Evolutionary conservation across 2,797 vertebrate species (phyloP).

Genomic region (Spinus olivaceus): DNA sequence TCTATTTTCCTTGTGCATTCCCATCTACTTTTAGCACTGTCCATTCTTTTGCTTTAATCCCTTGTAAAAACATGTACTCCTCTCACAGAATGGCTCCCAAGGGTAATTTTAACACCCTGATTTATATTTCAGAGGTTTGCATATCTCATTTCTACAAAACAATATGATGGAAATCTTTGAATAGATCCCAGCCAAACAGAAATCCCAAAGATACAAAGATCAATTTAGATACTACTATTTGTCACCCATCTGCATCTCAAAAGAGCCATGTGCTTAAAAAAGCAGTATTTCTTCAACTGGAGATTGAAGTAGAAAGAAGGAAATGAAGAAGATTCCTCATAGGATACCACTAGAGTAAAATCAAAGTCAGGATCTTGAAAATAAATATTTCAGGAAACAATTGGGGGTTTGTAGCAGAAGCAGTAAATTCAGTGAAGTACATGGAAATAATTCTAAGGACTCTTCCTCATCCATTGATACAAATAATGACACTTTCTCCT

Average conservation of each 20-base stretch:
- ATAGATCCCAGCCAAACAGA: constrained; percentile 21
- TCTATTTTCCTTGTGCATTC: not conserved
- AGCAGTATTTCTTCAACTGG: constrained; percentile 54
- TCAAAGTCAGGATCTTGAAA: constrained; percentile 44
- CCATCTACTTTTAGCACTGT: not conserved
- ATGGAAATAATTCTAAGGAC: constrained; percentile 16
- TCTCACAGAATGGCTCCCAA: not conserved
- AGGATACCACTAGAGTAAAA: constrained; percentile 58
- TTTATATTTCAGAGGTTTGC: constrained; percentile 22
- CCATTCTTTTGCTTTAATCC: not conserved
- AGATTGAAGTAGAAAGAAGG: constrained; percentile 65
- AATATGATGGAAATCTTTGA: constrained; percentile 48
- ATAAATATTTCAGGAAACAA: constrained; percentile 63
- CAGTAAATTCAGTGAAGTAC: constrained; percentile 61
- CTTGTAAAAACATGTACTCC: not conserved
- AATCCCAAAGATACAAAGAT: constrained; percentile 38
- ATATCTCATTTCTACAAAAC: constrained; percentile 12
- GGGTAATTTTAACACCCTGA: constrained; percentile 8
- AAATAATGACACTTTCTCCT: not conserved
- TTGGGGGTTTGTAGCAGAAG: constrained; percentile 33
- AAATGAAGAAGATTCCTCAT: constrained; percentile 65
- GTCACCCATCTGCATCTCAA: constrained; percentile 55
- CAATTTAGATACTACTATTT: constrained; percentile 49
- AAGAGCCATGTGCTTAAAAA: constrained; percentile 55
- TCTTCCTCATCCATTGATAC: not conserved